A percentile compares a stretch with the other conserved stretches of the same genome.
Conservation (phyloP, 2,797 vertebrate species). For the Pipistrellus kuhlii region DNA sequence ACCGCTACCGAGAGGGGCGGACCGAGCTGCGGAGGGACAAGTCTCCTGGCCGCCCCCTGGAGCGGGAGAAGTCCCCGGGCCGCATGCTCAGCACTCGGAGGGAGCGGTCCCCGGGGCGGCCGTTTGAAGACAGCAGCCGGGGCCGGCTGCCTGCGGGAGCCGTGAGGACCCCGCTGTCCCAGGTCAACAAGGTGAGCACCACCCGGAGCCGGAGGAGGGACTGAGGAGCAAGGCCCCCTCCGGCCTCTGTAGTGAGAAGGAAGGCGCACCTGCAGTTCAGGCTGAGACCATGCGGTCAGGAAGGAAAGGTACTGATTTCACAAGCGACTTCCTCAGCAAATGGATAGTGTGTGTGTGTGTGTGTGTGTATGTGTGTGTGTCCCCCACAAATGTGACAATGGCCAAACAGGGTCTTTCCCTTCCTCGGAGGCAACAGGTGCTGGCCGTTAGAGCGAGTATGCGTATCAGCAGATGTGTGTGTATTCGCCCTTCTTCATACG, state of each 20-base stretch:
- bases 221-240: neutral
- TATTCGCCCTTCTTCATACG: neutral
- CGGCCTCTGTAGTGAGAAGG: neutral
- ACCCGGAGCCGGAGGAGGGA: neutral
- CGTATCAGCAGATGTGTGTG: accelerated
- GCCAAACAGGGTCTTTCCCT: neutral
- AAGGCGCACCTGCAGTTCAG: neutral
- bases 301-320: neutral
- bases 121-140: slow-evolving; percentile 93
- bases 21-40: slow-evolving; percentile 97
- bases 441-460: neutral
- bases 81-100: slow-evolving; percentile 94
- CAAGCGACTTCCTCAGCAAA: neutral
- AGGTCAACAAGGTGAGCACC: slow-evolving; percentile 94
- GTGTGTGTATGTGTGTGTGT: neutral
- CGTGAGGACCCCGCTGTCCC: slow-evolving; percentile 94
- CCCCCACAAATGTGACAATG: neutral
- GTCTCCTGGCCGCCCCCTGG: slow-evolving; percentile 94
- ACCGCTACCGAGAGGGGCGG: slow-evolving; percentile 96
- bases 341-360: too few species aligned
- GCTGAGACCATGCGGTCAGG: neutral
- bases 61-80: slow-evolving; percentile 97
- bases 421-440: neutral
- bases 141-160: slow-evolving; percentile 95
- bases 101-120: slow-evolving; percentile 95